These are phyloP conservation scores for Eurytoma adleriae DNA, from an alignment of 2,888 invertebrate genomes.

Conservation along the genomic window DNA sequence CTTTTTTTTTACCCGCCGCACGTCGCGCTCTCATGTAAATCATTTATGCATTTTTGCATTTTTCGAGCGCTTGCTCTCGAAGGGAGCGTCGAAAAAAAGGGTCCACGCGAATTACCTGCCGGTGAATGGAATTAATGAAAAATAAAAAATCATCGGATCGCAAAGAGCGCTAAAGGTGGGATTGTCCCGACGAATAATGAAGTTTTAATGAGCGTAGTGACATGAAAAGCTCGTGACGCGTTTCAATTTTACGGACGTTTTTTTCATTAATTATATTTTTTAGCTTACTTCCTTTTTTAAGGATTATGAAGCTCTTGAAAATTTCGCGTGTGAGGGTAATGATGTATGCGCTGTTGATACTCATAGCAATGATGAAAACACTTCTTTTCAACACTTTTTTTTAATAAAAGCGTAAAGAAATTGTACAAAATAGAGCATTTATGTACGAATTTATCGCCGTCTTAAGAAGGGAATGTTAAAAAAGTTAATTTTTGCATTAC, in stretches of 20 bases:
- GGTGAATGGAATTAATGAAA: constrained; percentile 40
- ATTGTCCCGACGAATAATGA: constrained; percentile 28
- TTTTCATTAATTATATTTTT: constrained; percentile 19
- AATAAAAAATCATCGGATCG: constrained; percentile 39
- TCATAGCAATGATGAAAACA: too few species aligned
- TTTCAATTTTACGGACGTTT: not conserved
- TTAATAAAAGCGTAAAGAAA: too few species aligned
- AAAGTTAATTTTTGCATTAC: too few species aligned
- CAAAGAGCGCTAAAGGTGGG: constrained; percentile 3
- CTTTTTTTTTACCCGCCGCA: constrained; percentile 11
- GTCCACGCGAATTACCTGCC: constrained; percentile 13
- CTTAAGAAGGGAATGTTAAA: too few species aligned
- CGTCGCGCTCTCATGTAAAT: constrained; percentile 16
- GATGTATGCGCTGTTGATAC: not conserved
- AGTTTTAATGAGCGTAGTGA: constrained; percentile 45
- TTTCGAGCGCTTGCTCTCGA: constrained; percentile 34
- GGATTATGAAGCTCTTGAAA: not conserved
- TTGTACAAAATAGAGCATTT: too few species aligned
- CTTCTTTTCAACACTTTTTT: too few species aligned
- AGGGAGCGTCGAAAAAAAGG: not conserved
- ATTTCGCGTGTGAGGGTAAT: not conserved
- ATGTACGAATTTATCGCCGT: too few species aligned
- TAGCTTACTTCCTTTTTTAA: not conserved
- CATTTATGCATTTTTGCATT: constrained; percentile 51
- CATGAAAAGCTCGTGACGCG: constrained; percentile 8